Percentiles rank a stretch among this genome's conserved stretches.
Conservation (phyloP, 2,888 invertebrate species). For the Agrochola lota region DNA sequence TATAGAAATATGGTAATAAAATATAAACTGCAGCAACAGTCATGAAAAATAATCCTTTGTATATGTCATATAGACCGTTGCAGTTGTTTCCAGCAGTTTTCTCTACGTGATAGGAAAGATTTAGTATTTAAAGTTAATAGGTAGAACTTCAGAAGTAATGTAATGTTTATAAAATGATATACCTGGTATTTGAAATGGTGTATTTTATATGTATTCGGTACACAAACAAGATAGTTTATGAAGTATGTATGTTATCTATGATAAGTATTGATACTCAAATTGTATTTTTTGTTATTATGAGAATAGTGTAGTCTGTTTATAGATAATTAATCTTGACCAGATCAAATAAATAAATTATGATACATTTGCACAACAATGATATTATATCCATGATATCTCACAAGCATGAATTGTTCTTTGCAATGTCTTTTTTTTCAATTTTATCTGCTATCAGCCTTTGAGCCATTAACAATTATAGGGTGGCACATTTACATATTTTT, state of each 20-base stretch:
- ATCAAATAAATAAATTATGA: not conserved
- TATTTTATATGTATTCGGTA: not conserved
- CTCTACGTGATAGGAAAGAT: not conserved
- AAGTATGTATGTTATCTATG: constrained; percentile 19
- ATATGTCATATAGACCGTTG: not conserved
- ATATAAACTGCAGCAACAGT: not conserved
- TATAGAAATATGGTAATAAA: not conserved
- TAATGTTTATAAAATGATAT: constrained; percentile 7
- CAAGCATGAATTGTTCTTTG: not conserved
- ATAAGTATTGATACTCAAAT: constrained; percentile 37
- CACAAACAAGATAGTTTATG: constrained; percentile 28
- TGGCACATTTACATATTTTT: too few relatives aligned
- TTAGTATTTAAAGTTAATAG: constrained; percentile 22
- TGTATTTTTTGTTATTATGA: constrained; percentile 1
- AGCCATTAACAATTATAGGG: not conserved
- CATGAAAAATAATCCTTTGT: not conserved
- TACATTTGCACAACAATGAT: not conserved
- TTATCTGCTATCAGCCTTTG: not conserved
- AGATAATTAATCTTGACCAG: not conserved
- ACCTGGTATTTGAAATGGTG: constrained; percentile 6
- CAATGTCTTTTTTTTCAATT: not conserved
- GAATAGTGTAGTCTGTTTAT: not conserved
- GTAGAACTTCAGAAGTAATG: not conserved
- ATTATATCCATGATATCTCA: not conserved
- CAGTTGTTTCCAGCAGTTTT: constrained; percentile 1